These are phyloP conservation scores for Eutrigla gurnardus DNA, from an alignment of 2,797 vertebrate species.

Conservation along the genomic window DNA sequence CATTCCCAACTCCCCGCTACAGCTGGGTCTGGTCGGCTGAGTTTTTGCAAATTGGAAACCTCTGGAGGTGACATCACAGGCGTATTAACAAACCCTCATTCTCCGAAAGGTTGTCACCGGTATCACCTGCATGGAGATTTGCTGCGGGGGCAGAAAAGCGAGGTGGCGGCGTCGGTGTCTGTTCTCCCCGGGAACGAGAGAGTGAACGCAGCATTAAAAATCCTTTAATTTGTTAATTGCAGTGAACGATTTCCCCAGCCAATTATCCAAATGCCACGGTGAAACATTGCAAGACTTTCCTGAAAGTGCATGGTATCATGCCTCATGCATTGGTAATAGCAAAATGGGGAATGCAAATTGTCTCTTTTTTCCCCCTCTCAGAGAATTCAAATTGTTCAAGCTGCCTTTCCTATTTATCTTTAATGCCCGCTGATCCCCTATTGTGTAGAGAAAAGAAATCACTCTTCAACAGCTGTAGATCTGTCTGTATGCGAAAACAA, in stretches of 20 bases:
- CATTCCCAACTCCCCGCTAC: conserved; percentile 34
- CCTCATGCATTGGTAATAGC: conserved; percentile 78
- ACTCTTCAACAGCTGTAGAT: conserved; percentile 59
- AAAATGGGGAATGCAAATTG: conserved; percentile 71
- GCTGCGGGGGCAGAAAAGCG: conserved; percentile 46
- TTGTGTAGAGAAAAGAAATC: conserved; percentile 44
- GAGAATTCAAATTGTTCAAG: conserved; percentile 70
- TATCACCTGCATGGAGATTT: conserved; percentile 55
- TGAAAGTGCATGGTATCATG: conserved; percentile 67
- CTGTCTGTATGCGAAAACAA: conserved; percentile 41
- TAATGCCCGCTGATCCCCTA: conserved; percentile 62
- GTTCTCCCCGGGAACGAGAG: conserved; percentile 46
- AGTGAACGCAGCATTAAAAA: conserved; percentile 69
- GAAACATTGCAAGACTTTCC: conserved; percentile 70
- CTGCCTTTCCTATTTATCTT: conserved; percentile 70
- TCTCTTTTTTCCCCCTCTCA: conserved; percentile 47
- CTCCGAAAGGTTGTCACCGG: conserved; percentile 64
- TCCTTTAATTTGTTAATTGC: conserved; percentile 79
- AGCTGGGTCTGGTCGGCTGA: background rate
- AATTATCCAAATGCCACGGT: conserved; percentile 79
- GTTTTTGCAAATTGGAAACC: conserved; percentile 53
- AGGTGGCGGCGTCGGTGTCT: conserved; percentile 1
- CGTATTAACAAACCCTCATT: conserved; percentile 57
- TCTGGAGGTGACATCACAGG: conserved; percentile 47
- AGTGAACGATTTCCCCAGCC: conserved; percentile 74